These are phyloP conservation scores for Diacarnus erythraeanus DNA, from an alignment of 37 sponge, comb jelly and placozoan species.

Conservation along the genomic window DNA sequence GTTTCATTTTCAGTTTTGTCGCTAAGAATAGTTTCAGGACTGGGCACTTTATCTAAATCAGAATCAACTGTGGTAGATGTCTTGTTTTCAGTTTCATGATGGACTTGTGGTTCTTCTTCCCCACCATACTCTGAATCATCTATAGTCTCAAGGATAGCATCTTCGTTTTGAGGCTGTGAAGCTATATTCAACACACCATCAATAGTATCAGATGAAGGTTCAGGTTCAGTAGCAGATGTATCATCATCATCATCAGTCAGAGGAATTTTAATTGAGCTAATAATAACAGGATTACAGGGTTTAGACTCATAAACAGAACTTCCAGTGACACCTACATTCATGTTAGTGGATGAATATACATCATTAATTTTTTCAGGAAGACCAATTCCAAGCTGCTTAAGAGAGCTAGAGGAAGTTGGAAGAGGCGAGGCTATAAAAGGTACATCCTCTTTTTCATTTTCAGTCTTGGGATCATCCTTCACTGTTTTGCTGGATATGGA, in stretches of 20 bases:
- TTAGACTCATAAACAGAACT: neutral
- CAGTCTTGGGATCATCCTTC: neutral
- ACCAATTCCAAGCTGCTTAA: neutral
- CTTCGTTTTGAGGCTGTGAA: too few species aligned
- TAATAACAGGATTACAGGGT: neutral
- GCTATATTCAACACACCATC: too few species aligned
- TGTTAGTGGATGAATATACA: neutral
- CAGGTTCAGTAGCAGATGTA: neutral
- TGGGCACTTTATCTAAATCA: too few species aligned
- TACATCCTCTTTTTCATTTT: neutral
- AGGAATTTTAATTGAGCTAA: neutral
- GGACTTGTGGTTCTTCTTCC: too few species aligned
- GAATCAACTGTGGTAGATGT: too few species aligned
- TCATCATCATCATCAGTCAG: neutral
- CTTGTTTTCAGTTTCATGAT: too few species aligned
- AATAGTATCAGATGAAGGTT: too few species aligned
- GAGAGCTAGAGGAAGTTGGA: neutral
- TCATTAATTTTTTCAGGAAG: too few species aligned
- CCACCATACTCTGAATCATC: too few species aligned
- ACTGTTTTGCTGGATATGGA: neutral
- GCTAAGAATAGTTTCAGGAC: too few species aligned
- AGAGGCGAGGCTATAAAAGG: slow-evolving; percentile 8
- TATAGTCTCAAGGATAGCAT: too few species aligned
- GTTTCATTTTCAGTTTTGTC: neutral
- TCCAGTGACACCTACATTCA: neutral